Evolutionary conservation across 2,888 invertebrate species (phyloP), one percentile per base, ranked within the genome.

Genomic region (Troides helena): DNA sequence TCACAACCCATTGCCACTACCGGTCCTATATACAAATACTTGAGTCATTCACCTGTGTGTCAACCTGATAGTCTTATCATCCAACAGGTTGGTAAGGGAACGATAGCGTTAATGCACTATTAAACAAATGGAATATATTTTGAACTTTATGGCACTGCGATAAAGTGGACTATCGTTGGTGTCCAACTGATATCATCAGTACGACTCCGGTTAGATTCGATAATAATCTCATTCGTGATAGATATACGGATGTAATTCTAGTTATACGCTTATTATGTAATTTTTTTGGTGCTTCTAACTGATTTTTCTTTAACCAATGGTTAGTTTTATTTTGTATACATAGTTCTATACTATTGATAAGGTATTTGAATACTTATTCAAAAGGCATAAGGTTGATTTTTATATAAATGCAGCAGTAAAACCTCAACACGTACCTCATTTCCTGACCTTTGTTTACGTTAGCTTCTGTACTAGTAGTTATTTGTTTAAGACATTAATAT

Each of bases 11-110:
- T 72, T 62, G 67, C 74, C 71, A 80, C 80, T 83, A 83, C 84
- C 81, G 79, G 81, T 76, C 82, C 72, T 74, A 72, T 80, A 80
- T 80, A 78, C 78, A 82, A 84, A 85, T 82, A 84, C 75, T 76
- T 78, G 80, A 85, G 83, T 86, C 85, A 80, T 84, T 86, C 85
- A 89, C 89, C 87, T 87, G 85, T 78, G 78, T 80, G 83, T 80
- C 81, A 80, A 78, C 81, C 83, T 65, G 80, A 83, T 72, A 65
- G 18, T 36, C 25, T 71, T 71, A 71, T 71, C 70, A 70, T 23
- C 53, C 17, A 68, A 60, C 68, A 71, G 68, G 71, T 69, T 63
- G 64, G 65, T 71, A 62, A 68, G 60, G 71, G 71, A 68, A 66
- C 66, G 53, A 66, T 65, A 62, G 62, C 61, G 39, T 25, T 60